Evolutionary conservation across 2,888 invertebrate species (phyloP), one percentile per base, ranked within the genome.

Genomic region (Pegoplata infirma): DNA sequence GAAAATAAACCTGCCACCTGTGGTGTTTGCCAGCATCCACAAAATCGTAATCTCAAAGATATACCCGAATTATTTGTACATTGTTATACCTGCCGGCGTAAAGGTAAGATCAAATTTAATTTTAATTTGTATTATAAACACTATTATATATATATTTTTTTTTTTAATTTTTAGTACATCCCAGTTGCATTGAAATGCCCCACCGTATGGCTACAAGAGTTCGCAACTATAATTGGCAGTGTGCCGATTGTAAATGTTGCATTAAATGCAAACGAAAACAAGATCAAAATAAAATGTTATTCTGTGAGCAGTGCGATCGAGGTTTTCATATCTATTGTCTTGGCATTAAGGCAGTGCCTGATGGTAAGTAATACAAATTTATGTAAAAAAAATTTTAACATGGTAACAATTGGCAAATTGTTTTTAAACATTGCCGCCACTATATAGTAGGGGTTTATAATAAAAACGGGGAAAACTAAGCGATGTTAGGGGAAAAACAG

Each of bases 251-350:
- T 90, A 98, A 98, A 91, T 93, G 94, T 58, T 98, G 98, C 90
- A 93, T 94, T 81, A 92, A 94, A 82, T 98, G 98, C 89, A 92
- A 93, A 83, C 94, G 94, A 88, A 94, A 94, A 36, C 93, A 93
- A 82, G 94, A 95, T 88, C 96, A 95, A 90, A 96, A 96, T 86
- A 95, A 96, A 90, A 97, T 97, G 96, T 92, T 98, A 86, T 97
- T 95, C 90, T 98, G 98, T 90, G 97, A 98, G 89, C 94, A 95
- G 86, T 98, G 98, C 90, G 98, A 98, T 90, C 92, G 97, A 86
- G 97, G 97, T 90, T 97, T 95, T 90, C 98, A 98, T 89, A 95
- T 96, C 81, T 96, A 95, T 90, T 98, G 98, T 90, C 95, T 97
- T 67, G 96, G 96, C 5, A 90, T 97, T 49, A 91, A 92, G 77